Evolutionary conservation across 1,140 invertebrate genomes (phyloP), one percentile per base, ranked within the genome.

Genomic region (Brachionus rubens): DNA sequence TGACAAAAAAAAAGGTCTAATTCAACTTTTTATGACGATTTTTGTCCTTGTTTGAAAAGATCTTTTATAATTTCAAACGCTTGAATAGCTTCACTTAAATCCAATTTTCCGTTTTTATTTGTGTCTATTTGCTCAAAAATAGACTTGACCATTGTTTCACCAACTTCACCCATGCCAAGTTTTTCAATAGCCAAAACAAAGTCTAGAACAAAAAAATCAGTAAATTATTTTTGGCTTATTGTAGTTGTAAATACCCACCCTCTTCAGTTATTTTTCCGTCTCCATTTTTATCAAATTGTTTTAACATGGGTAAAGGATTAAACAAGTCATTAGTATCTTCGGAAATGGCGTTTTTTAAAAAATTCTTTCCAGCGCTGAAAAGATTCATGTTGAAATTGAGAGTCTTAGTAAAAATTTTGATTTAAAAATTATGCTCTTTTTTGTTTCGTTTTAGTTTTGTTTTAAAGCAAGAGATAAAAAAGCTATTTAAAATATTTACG

Each of bases 201-300:
- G 48, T 47, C 43, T 26, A 26, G 2, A 67, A 14, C 2, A 12
- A 16, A 6, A 19, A 19, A 14, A n/a, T 36, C 1, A 40, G 0
- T 16, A 14, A 47, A 19, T 4, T 47, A 5, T 33, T 33, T 3
- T n/a, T 33, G 33, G 2, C 36, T 59, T 33, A 33, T 14, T 3
- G 10, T 33, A 7, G 5, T 21, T 7, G 16, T 21, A 21, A 52
- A 21, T 10, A 26, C 21, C 28, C 10, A 67, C 40, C 59, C 48
- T 68, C 65, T 47, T 26, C 40, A 1, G 62, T 68, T 47, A 68
- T 68, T 68, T 68, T 68, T 12, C 62, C 62, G 33, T 68, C 65
- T 1, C 65, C 65, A 70, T 70, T 70, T 48, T 50, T 70, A 48
- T 70, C 65, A 48, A 70, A 70, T 70, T 70, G 65, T 48, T 70